These are phyloP conservation scores for Phoenoteleia sp. DNA, from an alignment of 2,888 invertebrate species.

Conservation along the genomic window DNA sequence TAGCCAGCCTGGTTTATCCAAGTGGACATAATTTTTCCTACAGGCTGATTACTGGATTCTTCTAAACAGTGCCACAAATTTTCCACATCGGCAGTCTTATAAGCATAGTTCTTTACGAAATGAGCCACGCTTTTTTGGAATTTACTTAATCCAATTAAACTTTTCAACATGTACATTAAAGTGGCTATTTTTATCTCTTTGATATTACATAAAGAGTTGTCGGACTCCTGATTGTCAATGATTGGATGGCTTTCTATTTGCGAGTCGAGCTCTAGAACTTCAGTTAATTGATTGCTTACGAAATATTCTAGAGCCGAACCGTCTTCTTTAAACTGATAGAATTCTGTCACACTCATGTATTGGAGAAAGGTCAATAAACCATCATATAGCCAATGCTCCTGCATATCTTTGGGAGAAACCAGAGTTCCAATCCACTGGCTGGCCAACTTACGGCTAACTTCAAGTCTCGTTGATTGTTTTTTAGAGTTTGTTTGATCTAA, in stretches of 20 bases:
- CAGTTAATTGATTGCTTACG: conserved; percentile 16
- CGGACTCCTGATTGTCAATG: background rate
- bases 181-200: conserved; percentile 12
- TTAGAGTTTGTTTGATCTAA: background rate
- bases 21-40: conserved; percentile 14
- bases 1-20: background rate
- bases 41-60: background rate
- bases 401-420: background rate
- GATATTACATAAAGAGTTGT: background rate
- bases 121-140: conserved; percentile 6
- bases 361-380: conserved; percentile 31
- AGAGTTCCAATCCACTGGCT: conserved; percentile 33
- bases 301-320: conserved; percentile 50
- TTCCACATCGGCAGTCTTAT: background rate
- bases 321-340: background rate
- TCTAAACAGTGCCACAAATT: conserved; percentile 41
- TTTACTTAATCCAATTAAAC: conserved; percentile 1
- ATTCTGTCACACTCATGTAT: conserved; percentile 33
- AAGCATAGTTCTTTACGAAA: conserved; percentile 1
- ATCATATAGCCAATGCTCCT: conserved; percentile 22
- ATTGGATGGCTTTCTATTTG: conserved; percentile 15
- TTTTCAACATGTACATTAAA: conserved; percentile 32
- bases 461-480: conserved; percentile 14
- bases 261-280: conserved; percentile 24
- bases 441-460: conserved; percentile 12